Evolutionary conservation across 1,140 invertebrate species (phyloP).

Genomic region (Papilio xuthus): DNA sequence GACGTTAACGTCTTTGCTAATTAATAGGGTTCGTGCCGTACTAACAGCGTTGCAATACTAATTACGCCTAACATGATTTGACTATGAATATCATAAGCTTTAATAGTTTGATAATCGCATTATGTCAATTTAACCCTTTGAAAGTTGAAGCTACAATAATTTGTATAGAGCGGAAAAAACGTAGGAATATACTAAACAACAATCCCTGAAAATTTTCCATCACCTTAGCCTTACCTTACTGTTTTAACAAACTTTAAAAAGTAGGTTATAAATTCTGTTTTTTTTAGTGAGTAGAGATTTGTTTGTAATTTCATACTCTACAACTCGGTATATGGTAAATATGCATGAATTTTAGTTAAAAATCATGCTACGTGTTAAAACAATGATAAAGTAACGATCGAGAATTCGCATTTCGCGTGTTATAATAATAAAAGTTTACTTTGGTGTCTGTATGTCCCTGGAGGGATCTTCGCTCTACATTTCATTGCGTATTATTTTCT

Average conservation of each 20-base stretch:
- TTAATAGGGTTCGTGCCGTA: conserved; percentile 6
- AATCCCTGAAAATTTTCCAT: too few relatives aligned
- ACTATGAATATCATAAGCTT: not conserved
- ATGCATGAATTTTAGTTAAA: not conserved
- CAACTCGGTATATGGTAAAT: not conserved
- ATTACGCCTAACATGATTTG: not conserved
- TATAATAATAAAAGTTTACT: conserved; percentile 8
- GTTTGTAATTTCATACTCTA: too few relatives aligned
- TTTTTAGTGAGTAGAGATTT: too few relatives aligned
- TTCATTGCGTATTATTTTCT: conserved; percentile 20
- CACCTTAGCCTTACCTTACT: too few relatives aligned
- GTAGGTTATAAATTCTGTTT: too few relatives aligned
- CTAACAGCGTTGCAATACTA: not conserved
- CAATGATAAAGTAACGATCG: not conserved
- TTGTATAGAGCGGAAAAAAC: too few relatives aligned
- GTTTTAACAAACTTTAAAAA: too few relatives aligned
- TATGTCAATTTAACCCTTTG: not conserved
- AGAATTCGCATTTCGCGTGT: not conserved
- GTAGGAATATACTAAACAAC: too few relatives aligned
- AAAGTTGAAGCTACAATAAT: too few relatives aligned
- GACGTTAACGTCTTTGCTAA: conserved; percentile 17
- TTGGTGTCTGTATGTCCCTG: not conserved
- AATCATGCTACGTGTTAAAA: not conserved
- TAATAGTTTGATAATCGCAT: not conserved
- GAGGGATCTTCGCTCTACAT: conserved; percentile 3